Conservation (phyloP, 2,888 invertebrate species). For the Eupithecia inturbata region DNA sequence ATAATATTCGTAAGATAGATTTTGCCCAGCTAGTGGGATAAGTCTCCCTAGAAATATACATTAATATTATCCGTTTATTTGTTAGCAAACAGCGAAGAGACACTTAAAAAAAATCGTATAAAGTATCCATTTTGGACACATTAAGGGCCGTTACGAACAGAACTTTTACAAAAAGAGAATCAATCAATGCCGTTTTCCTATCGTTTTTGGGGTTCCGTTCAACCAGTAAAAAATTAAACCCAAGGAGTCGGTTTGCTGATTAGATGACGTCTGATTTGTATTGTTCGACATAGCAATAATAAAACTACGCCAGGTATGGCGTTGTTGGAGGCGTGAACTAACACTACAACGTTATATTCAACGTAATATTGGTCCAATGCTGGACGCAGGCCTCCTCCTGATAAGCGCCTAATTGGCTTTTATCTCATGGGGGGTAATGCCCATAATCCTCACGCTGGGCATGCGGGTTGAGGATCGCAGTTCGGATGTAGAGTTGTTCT, state of each 20-base stretch:
- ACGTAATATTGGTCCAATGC: too few species aligned
- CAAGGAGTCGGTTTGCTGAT: not conserved
- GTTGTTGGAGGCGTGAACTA: not conserved
- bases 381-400: too few species aligned
- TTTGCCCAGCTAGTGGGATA: too few species aligned
- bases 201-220: not conserved
- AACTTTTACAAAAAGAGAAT: conserved; percentile 5
- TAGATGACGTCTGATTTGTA: not conserved
- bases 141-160: conserved; percentile 57
- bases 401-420: too few species aligned
- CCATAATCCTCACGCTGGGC: too few species aligned
- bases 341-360: not conserved
- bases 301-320: not conserved
- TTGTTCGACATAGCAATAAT: not conserved
- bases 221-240: not conserved
- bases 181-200: conserved; percentile 1
- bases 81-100: conserved; percentile 15
- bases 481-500: too few species aligned
- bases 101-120: conserved; percentile 56
- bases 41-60: not conserved
- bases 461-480: too few species aligned
- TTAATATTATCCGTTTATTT: not conserved
- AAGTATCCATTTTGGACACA: conserved; percentile 64
- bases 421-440: too few species aligned
- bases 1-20: not conserved